Base-by-base conservation (phyloP, 1,140 invertebrate genomes). In the Drosophila sproati region DNA sequence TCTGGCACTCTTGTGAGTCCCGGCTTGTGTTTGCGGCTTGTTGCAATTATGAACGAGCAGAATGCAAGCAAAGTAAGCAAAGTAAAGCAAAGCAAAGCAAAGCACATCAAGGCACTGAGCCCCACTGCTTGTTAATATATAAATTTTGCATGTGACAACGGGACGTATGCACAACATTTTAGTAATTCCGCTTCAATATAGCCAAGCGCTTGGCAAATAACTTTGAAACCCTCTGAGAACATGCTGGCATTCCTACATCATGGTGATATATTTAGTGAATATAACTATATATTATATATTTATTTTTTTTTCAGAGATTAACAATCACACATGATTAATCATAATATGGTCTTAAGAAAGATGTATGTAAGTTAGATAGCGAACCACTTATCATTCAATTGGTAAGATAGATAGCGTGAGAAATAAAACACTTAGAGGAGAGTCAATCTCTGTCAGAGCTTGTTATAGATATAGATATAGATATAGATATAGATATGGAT, bases 31-130 rank as follows among this genome's bases (percentile, higher is more conserved):
- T 63, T 86, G 82, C 55, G 85, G 85, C 85, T 89, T 88, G 85
- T 89, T 91, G 88, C 82, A 87, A 91, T 91, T 91, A 91, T 91
- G 80, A 80, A 78, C 76, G 55, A 81, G 72, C 69, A 73, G 77
- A 80, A 87, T 87, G 80, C 87, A 87, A 91, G 71, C 47, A 41
- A 61, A 66, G 60, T 61, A 76, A 54, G 82, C 77, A 76, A 80
- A 76, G 70, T 73, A 61, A 66, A 75, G 45, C 8, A 31, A 35
- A 47, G 28, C 28, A 48, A 56, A 57, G 51, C 48, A n/a, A 20
- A 20, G 37, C 31, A 50, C 45, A 29, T 6, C 39, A 51, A 71
- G 62, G 55, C 52, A 45, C 62, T 63, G 43, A 55, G 29, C 43
- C 39, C 70, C 35, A 10, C 52, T 61, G 62, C 57, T 20, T 67